Evolutionary conservation across 2,888 invertebrate species (phyloP), one percentile per base, ranked within the genome.

Genomic region (Mythimna pallens): DNA sequence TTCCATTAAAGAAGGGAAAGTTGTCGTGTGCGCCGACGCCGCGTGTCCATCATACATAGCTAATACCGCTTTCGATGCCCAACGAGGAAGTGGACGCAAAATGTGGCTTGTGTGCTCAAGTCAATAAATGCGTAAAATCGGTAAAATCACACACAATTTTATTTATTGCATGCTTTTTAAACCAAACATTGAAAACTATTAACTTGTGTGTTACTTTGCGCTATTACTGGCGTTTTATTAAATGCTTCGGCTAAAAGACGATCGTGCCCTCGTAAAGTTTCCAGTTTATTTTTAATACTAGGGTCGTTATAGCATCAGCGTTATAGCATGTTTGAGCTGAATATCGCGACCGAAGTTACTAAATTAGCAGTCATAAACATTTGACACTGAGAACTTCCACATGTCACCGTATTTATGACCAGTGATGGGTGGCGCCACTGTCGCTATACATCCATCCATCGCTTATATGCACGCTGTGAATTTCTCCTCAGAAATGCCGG

Each of bases 1-100:
- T 94, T 95, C 93, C 94, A 92, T 93, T 93, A 94, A 92, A 92
- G 92, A 91, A 93, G 94, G 93, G 95, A 95, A 95, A 95, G 95
- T 95, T 93, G 92, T 92, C 92, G 93, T 92, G 92, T 93, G 88
- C 89, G 82, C 84, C 85, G 88, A 87, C 87, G 88, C 90, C 89
- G 92, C 92, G 89, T 93, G 93, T 93, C 92, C 92, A 93, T 93
- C 94, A 92, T 92, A 93, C 93, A 90, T 92, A 92, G 92, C 92
- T 93, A 92, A 94, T 93, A 93, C 94, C 90, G 94, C 94, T 94
- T 95, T 94, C 94, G 92, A 92, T 94, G 89, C 87, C 91, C 90
- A 92, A 93, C 89, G 89, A 94, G 94, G 95, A 95, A 95, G 89
- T 91, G 86, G 88, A 89, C 85, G 85, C 87, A 83, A 87, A 89